Evolutionary conservation across 2,113 vertebrate genomes (phyloP).

Genomic region (Erythrolamprus reginae): DNA sequence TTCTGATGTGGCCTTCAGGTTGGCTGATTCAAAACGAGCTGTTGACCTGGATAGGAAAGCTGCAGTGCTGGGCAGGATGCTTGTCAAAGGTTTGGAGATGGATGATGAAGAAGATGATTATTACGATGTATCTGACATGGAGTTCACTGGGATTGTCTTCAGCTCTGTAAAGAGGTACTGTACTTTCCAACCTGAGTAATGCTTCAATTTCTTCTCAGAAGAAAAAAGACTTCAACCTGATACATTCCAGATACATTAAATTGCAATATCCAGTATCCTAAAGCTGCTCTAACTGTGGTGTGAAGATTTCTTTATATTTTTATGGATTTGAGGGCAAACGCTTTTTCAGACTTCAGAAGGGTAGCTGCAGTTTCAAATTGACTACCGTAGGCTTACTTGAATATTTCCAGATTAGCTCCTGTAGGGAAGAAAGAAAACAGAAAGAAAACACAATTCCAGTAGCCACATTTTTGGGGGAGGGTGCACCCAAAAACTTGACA

Average conservation of each 20-base stretch:
- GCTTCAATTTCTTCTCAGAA: background rate
- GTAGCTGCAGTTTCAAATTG: background rate
- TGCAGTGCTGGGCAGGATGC: conserved; percentile 70
- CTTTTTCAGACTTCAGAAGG: background rate
- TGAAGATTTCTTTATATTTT: background rate
- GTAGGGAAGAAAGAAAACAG: background rate
- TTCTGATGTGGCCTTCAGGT: conserved; percentile 23
- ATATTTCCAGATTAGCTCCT: background rate
- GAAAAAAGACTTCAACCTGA: background rate
- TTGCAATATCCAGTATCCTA: background rate
- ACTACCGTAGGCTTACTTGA: background rate
- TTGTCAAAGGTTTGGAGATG: conserved; percentile 69
- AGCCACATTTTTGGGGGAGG: background rate
- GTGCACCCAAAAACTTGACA: background rate
- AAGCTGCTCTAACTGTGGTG: background rate
- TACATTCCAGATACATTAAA: background rate
- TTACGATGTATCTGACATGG: conserved; percentile 75
- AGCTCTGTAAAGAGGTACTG: conserved; percentile 85
- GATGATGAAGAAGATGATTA: conserved; percentile 78
- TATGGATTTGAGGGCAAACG: background rate
- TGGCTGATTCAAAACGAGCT: fast-evolving
- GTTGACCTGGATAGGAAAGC: conserved; percentile 69
- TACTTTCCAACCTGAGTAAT: conserved; percentile 38
- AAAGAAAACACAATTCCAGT: background rate
- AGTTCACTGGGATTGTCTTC: conserved; percentile 71